Evolutionary conservation across 2,797 vertebrate genomes (phyloP).

Genomic region (Numenius phaeopus): DNA sequence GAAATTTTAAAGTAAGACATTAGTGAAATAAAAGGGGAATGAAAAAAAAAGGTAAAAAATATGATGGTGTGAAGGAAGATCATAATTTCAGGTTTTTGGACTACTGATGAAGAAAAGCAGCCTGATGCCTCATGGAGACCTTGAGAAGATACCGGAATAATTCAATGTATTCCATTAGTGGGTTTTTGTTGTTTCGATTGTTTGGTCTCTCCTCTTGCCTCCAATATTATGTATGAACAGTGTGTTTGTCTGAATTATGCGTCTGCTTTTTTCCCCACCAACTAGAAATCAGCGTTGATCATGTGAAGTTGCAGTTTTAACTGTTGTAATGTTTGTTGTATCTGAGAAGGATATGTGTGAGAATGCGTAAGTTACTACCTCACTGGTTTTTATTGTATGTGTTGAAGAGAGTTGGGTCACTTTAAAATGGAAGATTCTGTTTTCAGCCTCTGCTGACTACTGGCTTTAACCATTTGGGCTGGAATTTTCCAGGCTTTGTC

Average conservation of each 20-base stretch:
- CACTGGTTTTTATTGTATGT: neutral
- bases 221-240: neutral
- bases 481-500: conserved; percentile 16
- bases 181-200: neutral
- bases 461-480: neutral
- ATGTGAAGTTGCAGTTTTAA: neutral
- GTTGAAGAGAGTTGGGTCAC: neutral
- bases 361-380: neutral
- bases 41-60: neutral
- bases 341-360: neutral
- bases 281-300: neutral
- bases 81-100: neutral
- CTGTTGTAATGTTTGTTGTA: neutral
- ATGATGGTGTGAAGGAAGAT: neutral
- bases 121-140: neutral
- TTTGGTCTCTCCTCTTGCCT: neutral
- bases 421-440: neutral
- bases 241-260: neutral
- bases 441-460: neutral
- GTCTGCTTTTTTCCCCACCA: neutral
- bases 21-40: neutral
- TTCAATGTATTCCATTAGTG: neutral
- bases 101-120: neutral
- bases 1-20: neutral
- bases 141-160: neutral